Evolutionary conservation across 92 coral and sea anemone species (phyloP), one percentile per base, ranked within the genome.

Genomic region (Bergia sp.): DNA sequence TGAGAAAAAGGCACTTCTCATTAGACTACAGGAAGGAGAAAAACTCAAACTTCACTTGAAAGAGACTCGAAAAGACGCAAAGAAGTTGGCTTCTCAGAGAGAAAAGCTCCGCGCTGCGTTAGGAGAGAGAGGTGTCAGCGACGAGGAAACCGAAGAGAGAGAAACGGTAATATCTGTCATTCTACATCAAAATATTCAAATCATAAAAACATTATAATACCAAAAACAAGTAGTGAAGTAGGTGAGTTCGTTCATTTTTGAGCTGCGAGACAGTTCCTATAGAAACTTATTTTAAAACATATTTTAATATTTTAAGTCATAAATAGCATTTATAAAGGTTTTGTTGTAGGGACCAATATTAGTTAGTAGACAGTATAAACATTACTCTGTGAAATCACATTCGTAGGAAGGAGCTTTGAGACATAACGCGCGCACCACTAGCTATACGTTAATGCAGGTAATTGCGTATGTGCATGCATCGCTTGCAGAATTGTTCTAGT

Each of bases 1-100:
- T 6, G 82, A 92, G 49, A 86, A 82, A 72, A 37, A 86, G 7
- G 64, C 82, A 47, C 91, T 90, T 38, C 92, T 92, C 42, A 64
- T 89, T 29, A 88, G 82, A n/a, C 44, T 92, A 11, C 76, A 73
- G 47, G 85, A 92, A 49, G 93, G 96, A 89, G 93, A 93, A 37
- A 66, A n/a, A 55, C 84, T 94, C 15, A 95, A 95, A 80, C 7
- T 72, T 8, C 74, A 93, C 47, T 94, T 95, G 13, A 89, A 72
- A 69, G 92, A 92, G 77, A 85, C 95, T 37, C 90, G 93, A 42
- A 90, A 89, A 82, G 94, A 89, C 45, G 89, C 93, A 20, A 89
- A 88, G 64, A 90, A 91, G 72, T 89, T 95, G 64, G 50, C 91
- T 55, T 89, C 85, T 37, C 92, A 88, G 38, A 93, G 82, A 58